These are phyloP conservation scores for Aleadryas rufinucha DNA, from an alignment of 2,113 vertebrate genomes.

Conservation along the genomic window DNA sequence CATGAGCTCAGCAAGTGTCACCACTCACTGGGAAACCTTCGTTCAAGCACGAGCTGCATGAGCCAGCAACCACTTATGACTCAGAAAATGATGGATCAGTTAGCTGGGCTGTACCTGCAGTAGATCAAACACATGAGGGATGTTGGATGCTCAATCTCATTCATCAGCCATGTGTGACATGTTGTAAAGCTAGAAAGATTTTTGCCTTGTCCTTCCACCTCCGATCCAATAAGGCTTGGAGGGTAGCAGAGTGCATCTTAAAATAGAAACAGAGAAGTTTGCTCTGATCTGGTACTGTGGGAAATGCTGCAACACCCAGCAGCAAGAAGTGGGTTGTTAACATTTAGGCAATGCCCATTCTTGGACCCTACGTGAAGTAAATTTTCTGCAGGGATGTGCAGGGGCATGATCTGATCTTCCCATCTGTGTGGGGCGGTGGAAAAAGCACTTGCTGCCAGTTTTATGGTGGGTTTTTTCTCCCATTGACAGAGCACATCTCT, in stretches of 20 bases:
- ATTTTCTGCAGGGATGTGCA: not conserved
- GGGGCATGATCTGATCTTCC: not conserved
- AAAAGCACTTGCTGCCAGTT: not conserved
- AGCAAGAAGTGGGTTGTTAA: not conserved
- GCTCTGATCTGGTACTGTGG: not conserved
- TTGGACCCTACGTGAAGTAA: not conserved
- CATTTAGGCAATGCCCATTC: not conserved
- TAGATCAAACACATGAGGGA: not conserved
- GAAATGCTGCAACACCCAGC: not conserved
- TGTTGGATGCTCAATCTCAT: not conserved
- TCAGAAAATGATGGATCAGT: not conserved
- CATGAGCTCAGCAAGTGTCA: not conserved
- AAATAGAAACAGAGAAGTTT: not conserved
- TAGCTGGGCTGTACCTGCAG: not conserved
- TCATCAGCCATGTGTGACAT: not conserved
- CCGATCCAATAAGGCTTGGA: not conserved
- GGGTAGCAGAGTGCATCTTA: not conserved
- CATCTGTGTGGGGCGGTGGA: not conserved
- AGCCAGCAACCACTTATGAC: not conserved
- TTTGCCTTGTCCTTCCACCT: not conserved
- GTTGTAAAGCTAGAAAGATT: not conserved
- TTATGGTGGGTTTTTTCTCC: not conserved
- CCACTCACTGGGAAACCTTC: not conserved
- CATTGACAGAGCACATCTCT: not conserved
- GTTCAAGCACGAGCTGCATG: fast-evolving